These are phyloP conservation scores for Batillaria attramentaria DNA, from an alignment of 1,140 invertebrate species.

Conservation along the genomic window DNA sequence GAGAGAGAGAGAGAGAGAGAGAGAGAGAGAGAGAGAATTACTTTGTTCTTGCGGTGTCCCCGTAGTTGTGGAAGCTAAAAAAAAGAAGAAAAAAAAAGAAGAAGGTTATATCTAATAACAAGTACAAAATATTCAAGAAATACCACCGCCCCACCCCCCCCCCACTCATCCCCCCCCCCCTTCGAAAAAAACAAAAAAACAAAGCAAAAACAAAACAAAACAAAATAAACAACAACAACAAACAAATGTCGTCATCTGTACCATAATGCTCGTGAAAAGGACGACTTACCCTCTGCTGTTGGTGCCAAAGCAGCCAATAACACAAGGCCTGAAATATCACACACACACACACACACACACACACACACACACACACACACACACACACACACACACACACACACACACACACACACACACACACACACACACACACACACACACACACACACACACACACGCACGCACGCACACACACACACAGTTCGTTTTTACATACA, in stretches of 20 bases:
- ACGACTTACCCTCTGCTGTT: no score
- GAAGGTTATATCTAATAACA: no score
- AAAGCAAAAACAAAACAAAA: background rate
- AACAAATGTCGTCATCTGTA: background rate
- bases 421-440: background rate
- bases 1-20: conserved; percentile 14
- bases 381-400: conserved; percentile 1
- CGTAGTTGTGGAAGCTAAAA: no score
- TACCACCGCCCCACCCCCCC: background rate
- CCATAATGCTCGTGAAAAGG: background rate
- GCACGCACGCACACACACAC: background rate
- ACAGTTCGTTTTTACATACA: background rate
- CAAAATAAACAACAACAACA: background rate
- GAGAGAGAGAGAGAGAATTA: background rate
- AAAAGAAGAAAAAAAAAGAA: no score
- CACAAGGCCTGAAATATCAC: background rate
- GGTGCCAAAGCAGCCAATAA: background rate
- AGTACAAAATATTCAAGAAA: no score
- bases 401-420: background rate
- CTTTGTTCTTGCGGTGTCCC: background rate
- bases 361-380: conserved; percentile 11
- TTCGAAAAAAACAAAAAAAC: background rate
- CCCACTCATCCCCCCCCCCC: background rate
- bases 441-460: background rate
- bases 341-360: conserved; percentile 3